These are phyloP conservation scores for Aurelia coerulea DNA, from an alignment of 30 jellyfish, hydroid and myxozoan species.

Conservation along the genomic window DNA sequence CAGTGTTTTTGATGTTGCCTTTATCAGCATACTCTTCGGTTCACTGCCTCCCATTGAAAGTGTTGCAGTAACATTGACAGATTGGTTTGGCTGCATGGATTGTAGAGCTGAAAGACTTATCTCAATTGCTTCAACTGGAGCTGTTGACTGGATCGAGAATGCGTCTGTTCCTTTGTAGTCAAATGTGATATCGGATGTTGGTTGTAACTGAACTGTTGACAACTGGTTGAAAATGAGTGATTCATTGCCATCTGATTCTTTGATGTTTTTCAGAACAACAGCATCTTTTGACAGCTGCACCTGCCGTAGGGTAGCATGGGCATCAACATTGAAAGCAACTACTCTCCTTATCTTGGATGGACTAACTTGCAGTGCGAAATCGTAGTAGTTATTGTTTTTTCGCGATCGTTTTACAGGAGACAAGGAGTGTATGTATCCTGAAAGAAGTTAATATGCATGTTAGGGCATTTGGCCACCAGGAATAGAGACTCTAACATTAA, in stretches of 20 bases:
- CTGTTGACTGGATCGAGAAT: neutral
- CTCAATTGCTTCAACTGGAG: constrained; percentile 4
- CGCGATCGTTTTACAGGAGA: constrained; percentile 6
- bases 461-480: too few relatives aligned
- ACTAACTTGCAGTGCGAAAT: constrained; percentile 23
- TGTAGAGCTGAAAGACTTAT: neutral
- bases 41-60: neutral
- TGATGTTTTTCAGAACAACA: neutral
- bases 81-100: constrained; percentile 21
- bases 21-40: neutral
- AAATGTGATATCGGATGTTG: neutral
- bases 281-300: constrained; percentile 3
- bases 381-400: constrained; percentile 17
- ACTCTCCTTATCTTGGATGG: constrained; percentile 14
- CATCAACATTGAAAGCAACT: constrained; percentile 2
- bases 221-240: constrained; percentile 15
- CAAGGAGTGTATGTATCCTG: constrained; percentile 25
- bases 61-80: constrained; percentile 24
- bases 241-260: neutral
- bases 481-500: too few relatives aligned
- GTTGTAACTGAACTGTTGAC: constrained; percentile 3
- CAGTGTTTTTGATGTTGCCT: constrained; percentile 9
- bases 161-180: constrained; percentile 1
- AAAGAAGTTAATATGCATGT: neutral
- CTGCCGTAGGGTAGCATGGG: neutral